Evolutionary conservation across 1,140 invertebrate genomes (phyloP), one percentile per base, ranked within the genome.

Genomic region (Sitophilus oryzae): DNA sequence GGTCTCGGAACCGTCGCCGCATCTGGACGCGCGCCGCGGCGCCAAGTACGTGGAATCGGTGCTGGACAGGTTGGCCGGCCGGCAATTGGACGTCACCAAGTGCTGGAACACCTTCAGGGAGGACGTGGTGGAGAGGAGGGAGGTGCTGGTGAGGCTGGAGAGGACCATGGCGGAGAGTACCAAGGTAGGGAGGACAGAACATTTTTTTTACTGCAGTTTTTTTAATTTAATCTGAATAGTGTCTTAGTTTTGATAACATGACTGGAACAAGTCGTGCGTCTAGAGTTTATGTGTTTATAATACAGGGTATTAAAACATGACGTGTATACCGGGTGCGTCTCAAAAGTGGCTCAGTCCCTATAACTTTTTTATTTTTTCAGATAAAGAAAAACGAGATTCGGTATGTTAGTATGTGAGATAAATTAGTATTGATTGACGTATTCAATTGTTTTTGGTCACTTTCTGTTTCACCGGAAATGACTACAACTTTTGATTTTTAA

Each of bases 1-100:
- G 86, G 79, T 83, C 63, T 77, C 79, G 55, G 88, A 91, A 72
- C 80, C 82, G 35, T n/a, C n/a, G n/a, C n/a, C n/a, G n/a, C 82
- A 86, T 75, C 77, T 92, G 55, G 84, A 89, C 69, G 76, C 84
- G 46, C 78, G 81, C 51, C 77, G 80, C 65, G 82, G 88, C 52
- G 74, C 81, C 61, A 68, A 80, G 37, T 84, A 81, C 63, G 82
- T 90, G 36, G 80, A 88, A 68, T 80, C 79, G 14, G 77, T 86
- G 37, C 70, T 90, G 57, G 82, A 86, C 63, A 79, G 83, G 48
- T 82, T 88, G 61, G 79, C 79, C 49, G 79, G 81, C 67, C 74
- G 82, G 16, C 85, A 87, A 69, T 72, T 82, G 56, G 74, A 77
- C 47, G 74, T 89, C 20, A 82, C 78, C 30, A 79, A 82, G 56